phyloP scores from a whole-genome alignment of 2,797 vertebrate species.

The Enteromius viviparus region DNA sequence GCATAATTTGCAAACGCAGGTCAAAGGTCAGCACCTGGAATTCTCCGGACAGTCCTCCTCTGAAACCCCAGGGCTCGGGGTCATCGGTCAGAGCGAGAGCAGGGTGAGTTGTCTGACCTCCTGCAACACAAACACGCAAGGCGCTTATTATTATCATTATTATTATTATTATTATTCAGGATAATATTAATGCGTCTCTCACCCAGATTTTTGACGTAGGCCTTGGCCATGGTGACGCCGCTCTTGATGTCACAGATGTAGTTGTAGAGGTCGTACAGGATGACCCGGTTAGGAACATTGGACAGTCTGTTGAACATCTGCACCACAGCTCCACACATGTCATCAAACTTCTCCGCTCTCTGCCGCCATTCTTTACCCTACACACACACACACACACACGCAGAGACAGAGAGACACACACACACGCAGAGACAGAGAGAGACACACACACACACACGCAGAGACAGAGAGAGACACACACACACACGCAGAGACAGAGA shows the following conservation, averaged over 20 bases:
- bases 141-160: too few species aligned
- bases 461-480: too few species aligned
- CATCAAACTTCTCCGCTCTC: constrained; percentile 87
- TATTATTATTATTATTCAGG: not conserved
- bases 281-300: constrained; percentile 92
- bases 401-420: too few species aligned
- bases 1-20: too few species aligned
- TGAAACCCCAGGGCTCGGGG: constrained; percentile 98
- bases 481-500: too few species aligned
- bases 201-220: constrained; percentile 82
- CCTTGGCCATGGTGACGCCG: constrained; percentile 92
- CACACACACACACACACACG: not conserved
- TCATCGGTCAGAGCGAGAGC: constrained; percentile 90
- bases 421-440: too few species aligned
- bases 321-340: constrained; percentile 90
- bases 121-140: constrained; percentile 68
- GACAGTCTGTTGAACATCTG: constrained; percentile 98
- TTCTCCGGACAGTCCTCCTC: constrained; percentile 98
- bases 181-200: not conserved
- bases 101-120: constrained; percentile 87
- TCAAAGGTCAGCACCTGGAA: constrained; percentile 87
- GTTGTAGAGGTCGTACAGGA: constrained; percentile 97
- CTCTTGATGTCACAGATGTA: constrained; percentile 99
- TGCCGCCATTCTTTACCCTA: constrained; percentile 89
- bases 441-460: not conserved